These are phyloP conservation scores for Glossophaga mutica DNA, from an alignment of 2,797 vertebrate species.

Conservation along the genomic window DNA sequence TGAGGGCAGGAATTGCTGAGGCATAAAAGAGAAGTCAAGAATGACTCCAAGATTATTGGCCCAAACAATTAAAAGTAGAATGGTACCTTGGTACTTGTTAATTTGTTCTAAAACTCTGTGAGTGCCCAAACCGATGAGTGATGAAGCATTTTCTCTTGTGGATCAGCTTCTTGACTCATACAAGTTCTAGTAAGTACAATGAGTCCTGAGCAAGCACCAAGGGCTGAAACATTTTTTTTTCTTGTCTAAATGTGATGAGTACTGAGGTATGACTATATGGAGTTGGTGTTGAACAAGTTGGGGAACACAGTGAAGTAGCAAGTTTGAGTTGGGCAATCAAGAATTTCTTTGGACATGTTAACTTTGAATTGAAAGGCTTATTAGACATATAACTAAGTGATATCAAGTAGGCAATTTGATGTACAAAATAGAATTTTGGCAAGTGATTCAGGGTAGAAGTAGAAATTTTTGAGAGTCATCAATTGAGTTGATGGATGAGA, in stretches of 20 bases:
- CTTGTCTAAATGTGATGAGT: too few relatives aligned
- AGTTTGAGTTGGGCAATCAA: not conserved
- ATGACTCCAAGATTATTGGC: slow-evolving; percentile 18
- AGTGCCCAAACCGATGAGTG: not conserved
- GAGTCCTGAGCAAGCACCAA: not conserved
- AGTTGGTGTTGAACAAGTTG: not conserved
- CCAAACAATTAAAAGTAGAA: not conserved
- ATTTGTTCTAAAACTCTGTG: not conserved
- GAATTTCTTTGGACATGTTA: not conserved
- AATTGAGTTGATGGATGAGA: not conserved
- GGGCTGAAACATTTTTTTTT: too few relatives aligned
- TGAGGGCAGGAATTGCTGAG: slow-evolving; percentile 17
- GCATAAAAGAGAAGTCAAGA: slow-evolving; percentile 19
- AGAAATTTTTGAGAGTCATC: slow-evolving; percentile 1
- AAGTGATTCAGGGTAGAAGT: slow-evolving; percentile 29
- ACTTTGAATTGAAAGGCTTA: slow-evolving; percentile 14
- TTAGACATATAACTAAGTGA: not conserved
- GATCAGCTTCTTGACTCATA: not conserved
- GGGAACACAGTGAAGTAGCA: not conserved
- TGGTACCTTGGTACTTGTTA: not conserved
- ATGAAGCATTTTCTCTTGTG: not conserved
- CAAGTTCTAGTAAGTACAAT: not conserved
- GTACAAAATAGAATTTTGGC: slow-evolving; percentile 1
- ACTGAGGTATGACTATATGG: not conserved
- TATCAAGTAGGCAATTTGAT: not conserved